Evolutionary conservation across 2,888 invertebrate genomes (phyloP).

Genomic region (Ecdyonurus torrentis): DNA sequence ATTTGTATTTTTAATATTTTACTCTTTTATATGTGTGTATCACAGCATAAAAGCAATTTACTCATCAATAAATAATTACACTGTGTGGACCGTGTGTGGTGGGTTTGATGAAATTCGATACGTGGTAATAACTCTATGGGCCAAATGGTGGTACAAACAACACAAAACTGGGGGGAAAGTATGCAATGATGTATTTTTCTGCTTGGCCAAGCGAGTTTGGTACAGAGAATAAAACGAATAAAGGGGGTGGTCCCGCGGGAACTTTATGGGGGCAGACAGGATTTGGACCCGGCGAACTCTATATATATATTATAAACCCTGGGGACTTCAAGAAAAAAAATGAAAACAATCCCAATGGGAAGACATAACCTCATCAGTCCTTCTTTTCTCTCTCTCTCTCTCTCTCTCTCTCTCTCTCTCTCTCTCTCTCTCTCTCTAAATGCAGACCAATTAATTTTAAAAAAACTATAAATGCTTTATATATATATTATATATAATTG

Average conservation of each 20-base stretch:
- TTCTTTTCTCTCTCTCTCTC: neutral
- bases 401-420: too few relatives aligned
- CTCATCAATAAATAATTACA: neutral
- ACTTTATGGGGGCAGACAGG: neutral
- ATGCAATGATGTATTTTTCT: neutral
- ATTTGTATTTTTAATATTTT: neutral
- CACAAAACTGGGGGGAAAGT: too few relatives aligned
- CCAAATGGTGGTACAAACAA: too few relatives aligned
- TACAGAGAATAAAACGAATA: too few relatives aligned
- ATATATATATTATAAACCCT: neutral
- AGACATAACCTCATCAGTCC: neutral
- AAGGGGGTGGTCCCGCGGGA: neutral
- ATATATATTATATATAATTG: too few relatives aligned
- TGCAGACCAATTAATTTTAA: too few relatives aligned
- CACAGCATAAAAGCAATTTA: neutral
- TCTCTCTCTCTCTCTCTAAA: too few relatives aligned
- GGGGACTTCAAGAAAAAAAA: neutral
- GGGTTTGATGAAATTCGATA: neutral
- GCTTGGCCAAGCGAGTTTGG: neutral
- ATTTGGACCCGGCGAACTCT: neutral
- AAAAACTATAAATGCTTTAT: too few relatives aligned
- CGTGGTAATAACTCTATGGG: neutral
- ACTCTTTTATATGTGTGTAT: neutral
- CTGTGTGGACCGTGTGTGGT: neutral
- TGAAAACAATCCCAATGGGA: neutral